These are phyloP conservation scores for Paratrypauchen microcephalus DNA, from an alignment of 2,797 vertebrate genomes.

Conservation along the genomic window DNA sequence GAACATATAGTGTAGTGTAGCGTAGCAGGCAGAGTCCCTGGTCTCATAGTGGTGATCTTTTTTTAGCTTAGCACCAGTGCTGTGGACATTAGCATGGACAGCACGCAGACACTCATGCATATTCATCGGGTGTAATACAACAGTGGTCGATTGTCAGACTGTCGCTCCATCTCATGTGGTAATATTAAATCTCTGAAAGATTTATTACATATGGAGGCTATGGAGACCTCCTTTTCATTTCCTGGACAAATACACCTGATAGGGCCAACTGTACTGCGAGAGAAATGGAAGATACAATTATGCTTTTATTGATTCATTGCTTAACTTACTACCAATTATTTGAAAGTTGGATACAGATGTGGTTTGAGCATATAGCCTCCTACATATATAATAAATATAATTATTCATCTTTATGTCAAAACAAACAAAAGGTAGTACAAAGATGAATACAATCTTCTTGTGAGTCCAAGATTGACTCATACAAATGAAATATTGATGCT, in stretches of 20 bases:
- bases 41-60: constrained; percentile 30
- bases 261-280: constrained; percentile 20
- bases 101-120: constrained; percentile 65
- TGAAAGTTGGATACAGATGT: too few species aligned
- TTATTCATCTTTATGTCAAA: too few species aligned
- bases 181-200: constrained; percentile 78
- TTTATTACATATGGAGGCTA: constrained; percentile 67
- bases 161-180: constrained; percentile 67
- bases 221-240: constrained; percentile 68
- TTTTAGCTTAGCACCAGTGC: constrained; percentile 21
- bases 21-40: constrained; percentile 16
- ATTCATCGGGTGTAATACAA: constrained; percentile 74
- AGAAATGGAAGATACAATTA: constrained; percentile 35
- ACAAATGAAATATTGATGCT: too few species aligned
- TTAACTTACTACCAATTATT: too few species aligned
- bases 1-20: constrained; percentile 15
- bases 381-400: too few species aligned
- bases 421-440: too few species aligned
- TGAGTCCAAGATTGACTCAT: too few species aligned
- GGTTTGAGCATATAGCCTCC: too few species aligned
- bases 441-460: too few species aligned
- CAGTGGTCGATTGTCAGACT: constrained; percentile 71
- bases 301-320: constrained; percentile 9
- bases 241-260: constrained; percentile 64
- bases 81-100: constrained; percentile 48